Conservation (phyloP, 2,888 invertebrate species). For the Teleiodes luculella region DNA sequence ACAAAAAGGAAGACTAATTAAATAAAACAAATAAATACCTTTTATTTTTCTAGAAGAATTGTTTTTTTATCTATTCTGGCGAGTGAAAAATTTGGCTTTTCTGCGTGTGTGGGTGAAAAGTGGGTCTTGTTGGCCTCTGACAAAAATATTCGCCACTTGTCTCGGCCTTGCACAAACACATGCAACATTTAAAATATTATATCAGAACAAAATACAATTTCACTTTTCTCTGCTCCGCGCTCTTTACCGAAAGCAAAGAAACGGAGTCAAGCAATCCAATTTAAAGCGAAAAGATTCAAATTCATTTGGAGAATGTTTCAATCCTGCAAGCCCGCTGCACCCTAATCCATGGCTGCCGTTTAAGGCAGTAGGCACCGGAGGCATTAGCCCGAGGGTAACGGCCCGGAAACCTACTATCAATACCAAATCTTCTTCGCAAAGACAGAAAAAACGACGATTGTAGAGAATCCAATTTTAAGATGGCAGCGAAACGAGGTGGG, state of each 20-base stretch:
- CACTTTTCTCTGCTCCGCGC: no score
- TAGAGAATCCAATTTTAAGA: constrained; percentile 57
- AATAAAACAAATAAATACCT: no score
- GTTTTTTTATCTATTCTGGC: no score
- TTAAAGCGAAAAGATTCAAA: background rate
- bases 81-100: no score
- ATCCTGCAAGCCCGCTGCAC: background rate
- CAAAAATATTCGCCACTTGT: no score
- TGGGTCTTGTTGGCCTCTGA: no score
- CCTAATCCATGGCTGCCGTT: background rate
- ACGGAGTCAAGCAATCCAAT: background rate
- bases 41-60: no score
- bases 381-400: constrained; percentile 30
- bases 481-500: constrained; percentile 35
- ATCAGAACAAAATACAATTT: no score
- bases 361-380: background rate
- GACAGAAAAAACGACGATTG: constrained; percentile 33
- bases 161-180: no score
- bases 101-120: no score
- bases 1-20: no score
- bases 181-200: no score
- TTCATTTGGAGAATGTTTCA: background rate
- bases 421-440: constrained; percentile 50
- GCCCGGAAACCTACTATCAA: constrained; percentile 49
- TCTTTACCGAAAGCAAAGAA: background rate